Evolutionary conservation across 2,113 vertebrate species (phyloP), one percentile per base, ranked within the genome.

Genomic region (Semicossyphus pulcher): DNA sequence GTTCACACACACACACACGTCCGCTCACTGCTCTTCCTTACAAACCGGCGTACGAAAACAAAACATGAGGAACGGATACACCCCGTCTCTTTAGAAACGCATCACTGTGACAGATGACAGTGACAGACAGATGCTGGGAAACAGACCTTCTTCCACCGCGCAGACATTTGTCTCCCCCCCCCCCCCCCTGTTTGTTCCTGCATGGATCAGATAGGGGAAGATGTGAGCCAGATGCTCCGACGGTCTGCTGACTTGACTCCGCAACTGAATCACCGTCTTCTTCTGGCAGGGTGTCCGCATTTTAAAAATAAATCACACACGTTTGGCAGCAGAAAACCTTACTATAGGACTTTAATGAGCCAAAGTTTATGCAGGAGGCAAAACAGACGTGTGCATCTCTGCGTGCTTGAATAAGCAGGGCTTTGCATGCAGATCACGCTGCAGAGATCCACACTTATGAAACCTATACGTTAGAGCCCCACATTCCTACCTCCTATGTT

Each of bases 211-310:
- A 88, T 80, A 75, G 78, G 68, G 39, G 73, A 81, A 91, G 83
- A 89, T 91, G 89, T 83, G 78, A 84, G 75, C 83, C 90, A 92
- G 88, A 89, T 93, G 87, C 72, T 60, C 1, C 61, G 80, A 78
- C 78, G 71, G 85, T 74, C 86, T 89, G 76, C 85, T 78, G 86
- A 87, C 52, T 58, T 78, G 79, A 84, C 64, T 69, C 44, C 14
- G 72, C 70, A 51, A 80, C 26, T 67, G 60, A 78, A 59, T 68
- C 59, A 61, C 54, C 5, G 54, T 62, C 42, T 47, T 45, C 32
- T 52, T 79, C 45, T 71, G 69, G 62, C 68, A 51, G 32, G 1
- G 8, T 10, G 5, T 52, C 7, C 32, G 28, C 28, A 41, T 74
- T 88, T 73, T 49, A 72, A 65, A 84, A 71, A 61, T 53, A 77